phyloP scores from a whole-genome alignment of 2,113 vertebrate species.

The Lontra canadensis region DNA sequence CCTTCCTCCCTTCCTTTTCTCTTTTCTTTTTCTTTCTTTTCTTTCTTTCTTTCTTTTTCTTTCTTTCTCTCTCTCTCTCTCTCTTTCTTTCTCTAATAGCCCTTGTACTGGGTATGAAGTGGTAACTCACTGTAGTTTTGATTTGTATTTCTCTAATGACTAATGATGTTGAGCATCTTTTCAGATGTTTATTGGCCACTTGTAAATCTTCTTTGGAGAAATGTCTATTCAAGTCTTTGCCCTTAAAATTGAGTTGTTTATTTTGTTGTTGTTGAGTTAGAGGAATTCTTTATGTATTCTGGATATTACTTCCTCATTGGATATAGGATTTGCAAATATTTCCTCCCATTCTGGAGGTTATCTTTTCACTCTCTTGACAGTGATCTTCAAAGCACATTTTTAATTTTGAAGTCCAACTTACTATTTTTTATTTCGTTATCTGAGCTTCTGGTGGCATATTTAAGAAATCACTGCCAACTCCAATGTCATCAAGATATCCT shows the following conservation, averaged over 20 bases:
- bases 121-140: not conserved
- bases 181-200: not conserved
- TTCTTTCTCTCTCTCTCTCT: too few species aligned
- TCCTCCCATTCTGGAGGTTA: not conserved
- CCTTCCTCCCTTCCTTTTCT: too few species aligned
- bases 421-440: not conserved
- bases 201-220: not conserved
- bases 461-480: slow-evolving; percentile 3
- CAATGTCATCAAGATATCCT: not conserved
- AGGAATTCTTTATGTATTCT: not conserved
- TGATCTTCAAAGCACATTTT: not conserved
- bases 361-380: not conserved
- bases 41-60: not conserved
- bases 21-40: too few species aligned
- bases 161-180: not conserved
- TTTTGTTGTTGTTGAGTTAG: not conserved
- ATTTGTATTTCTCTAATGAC: slow-evolving; percentile 5
- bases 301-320: not conserved
- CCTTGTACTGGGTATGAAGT: not conserved
- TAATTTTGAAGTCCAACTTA: not conserved
- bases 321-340: not conserved
- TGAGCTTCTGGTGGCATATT: not conserved
- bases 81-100: not conserved
- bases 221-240: not conserved
- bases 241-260: not conserved